phyloP scores from a whole-genome alignment of 1,140 invertebrate genomes.

The Cydia pomonella region DNA sequence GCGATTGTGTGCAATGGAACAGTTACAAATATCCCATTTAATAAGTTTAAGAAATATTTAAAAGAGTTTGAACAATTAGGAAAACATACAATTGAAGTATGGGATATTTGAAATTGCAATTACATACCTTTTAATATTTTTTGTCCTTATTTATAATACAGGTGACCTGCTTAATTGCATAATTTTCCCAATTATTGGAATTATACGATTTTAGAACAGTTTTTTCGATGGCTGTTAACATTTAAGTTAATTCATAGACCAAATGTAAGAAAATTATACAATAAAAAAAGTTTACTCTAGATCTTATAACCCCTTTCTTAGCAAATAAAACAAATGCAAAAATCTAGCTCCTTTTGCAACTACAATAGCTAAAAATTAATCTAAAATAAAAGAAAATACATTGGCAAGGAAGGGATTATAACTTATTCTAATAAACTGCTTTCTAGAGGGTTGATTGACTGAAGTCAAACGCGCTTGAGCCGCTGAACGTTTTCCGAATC shows the following conservation, averaged over 20 bases:
- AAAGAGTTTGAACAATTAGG: background rate
- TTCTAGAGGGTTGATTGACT: background rate
- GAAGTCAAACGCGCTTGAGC: background rate
- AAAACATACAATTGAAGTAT: background rate
- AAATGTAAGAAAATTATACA: background rate
- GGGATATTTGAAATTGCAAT: conserved; percentile 5
- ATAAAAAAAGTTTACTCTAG: background rate
- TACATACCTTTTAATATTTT: conserved; percentile 1
- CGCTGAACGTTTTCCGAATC: conserved; percentile 10
- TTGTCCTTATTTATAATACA: conserved; percentile 33
- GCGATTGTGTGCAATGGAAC: conserved; percentile 40
- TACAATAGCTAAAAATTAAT: background rate
- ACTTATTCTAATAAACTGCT: background rate
- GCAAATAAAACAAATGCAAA: background rate
- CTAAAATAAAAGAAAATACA: too few relatives aligned
- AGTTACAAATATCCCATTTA: conserved; percentile 1
- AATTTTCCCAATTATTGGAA: conserved; percentile 20
- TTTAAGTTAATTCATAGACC: background rate
- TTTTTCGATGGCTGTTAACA: conserved; percentile 16
- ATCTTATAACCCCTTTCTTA: background rate
- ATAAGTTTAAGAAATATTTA: background rate
- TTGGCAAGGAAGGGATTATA: too few relatives aligned
- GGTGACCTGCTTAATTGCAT: conserved; percentile 28
- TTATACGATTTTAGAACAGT: conserved; percentile 32
- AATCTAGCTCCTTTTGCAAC: background rate